Conservation (phyloP, 2,888 invertebrate species). For the Drosophila limbata region DNA sequence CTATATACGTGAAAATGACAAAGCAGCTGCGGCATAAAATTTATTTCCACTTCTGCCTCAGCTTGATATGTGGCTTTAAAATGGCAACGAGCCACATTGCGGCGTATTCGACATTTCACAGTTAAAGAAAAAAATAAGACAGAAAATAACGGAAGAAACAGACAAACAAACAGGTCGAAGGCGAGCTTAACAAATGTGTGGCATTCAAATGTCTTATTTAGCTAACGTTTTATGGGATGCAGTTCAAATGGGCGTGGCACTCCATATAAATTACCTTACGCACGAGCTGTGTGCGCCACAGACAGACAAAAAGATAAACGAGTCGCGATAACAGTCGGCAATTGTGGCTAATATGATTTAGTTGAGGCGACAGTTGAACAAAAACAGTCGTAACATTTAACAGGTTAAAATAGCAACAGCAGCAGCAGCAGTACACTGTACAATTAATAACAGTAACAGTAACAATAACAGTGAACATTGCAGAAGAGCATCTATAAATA, state of each 20-base stretch:
- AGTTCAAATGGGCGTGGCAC: constrained; percentile 56
- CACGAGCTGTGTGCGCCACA: too few relatives aligned
- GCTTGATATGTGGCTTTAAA: constrained; percentile 76
- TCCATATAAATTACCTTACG: constrained; percentile 66
- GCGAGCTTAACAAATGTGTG: constrained; percentile 69
- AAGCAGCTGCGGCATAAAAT: constrained; percentile 77
- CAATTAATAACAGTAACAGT: constrained; percentile 1
- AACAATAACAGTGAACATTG: background rate
- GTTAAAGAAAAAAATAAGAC: constrained; percentile 21
- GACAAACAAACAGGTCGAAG: constrained; percentile 9
- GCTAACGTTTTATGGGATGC: constrained; percentile 33
- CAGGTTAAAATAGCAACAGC: constrained; percentile 12
- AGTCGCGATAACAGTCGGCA: constrained; percentile 53
- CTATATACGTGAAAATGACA: constrained; percentile 69
- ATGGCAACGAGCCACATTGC: constrained; percentile 42
- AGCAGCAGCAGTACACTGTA: background rate
- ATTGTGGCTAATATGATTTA: constrained; percentile 63
- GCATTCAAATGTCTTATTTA: constrained; percentile 68
- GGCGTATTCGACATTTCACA: constrained; percentile 58
- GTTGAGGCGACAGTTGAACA: constrained; percentile 25
- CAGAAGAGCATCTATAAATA: background rate
- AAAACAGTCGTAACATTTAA: constrained; percentile 10
- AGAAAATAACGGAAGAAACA: constrained; percentile 10
- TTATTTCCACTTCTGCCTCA: constrained; percentile 60
- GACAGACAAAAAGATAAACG: constrained; percentile 39